A percentile compares a stretch with the other conserved stretches of the same genome.
Evolutionary conservation across 2,797 vertebrate species (phyloP).

Genomic region (Propithecus deckenii): DNA sequence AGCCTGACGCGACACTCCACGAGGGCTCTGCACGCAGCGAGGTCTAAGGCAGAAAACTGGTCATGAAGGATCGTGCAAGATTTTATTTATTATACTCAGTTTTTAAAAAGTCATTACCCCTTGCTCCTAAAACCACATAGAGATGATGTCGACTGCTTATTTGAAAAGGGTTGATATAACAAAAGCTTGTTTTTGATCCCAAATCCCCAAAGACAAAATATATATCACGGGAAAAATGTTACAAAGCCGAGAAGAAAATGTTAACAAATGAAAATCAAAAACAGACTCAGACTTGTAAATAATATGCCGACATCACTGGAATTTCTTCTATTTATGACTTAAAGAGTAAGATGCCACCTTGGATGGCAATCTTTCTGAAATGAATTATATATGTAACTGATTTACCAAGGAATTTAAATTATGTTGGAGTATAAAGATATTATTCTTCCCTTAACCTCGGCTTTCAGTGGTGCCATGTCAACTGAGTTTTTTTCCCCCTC

Average conservation of each 20-base stretch:
- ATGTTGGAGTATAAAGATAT: background rate
- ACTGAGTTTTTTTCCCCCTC: background rate
- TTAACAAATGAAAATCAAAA: background rate
- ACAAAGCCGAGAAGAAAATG: background rate
- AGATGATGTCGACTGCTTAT: background rate
- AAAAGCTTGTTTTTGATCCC: background rate
- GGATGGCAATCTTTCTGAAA: background rate
- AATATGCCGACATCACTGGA: background rate
- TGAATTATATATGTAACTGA: background rate
- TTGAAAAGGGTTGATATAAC: background rate
- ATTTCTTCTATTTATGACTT: background rate
- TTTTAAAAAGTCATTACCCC: background rate
- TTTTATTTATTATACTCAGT: background rate
- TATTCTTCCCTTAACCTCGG: background rate
- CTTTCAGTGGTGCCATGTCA: background rate
- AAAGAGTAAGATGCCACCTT: background rate
- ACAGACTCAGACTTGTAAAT: background rate
- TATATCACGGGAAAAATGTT: background rate
- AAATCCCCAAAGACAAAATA: slow-evolving; percentile 16
- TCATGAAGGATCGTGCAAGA: background rate
- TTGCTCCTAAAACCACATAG: background rate
- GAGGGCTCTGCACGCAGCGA: background rate
- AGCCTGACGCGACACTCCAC: background rate
- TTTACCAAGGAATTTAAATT: background rate
- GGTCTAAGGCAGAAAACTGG: background rate